Evolutionary conservation across 2,888 invertebrate species (phyloP).

Genomic region (Aphodius granarius): DNA sequence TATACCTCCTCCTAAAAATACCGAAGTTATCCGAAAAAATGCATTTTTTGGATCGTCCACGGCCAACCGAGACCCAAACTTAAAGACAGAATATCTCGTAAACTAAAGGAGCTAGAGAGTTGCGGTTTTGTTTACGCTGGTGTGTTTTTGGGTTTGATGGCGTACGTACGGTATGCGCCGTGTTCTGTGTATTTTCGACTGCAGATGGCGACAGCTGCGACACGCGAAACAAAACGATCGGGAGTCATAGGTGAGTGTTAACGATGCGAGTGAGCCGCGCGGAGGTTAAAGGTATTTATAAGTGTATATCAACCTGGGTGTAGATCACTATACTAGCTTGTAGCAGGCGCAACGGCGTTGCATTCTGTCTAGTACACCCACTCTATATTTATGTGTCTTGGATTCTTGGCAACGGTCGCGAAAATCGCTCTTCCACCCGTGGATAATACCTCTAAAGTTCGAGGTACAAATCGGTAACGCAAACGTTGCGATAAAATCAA

Average conservation of each 20-base stretch:
- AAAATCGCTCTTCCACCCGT: neutral
- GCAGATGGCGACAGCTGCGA: neutral
- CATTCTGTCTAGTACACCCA: conserved; percentile 3
- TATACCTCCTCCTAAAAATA: neutral
- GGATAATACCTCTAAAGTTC: no score
- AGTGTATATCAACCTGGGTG: neutral
- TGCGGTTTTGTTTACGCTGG: neutral
- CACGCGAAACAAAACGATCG: neutral
- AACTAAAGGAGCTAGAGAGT: neutral
- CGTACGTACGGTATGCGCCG: neutral
- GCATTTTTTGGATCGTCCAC: neutral
- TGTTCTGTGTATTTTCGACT: neutral
- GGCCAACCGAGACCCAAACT: neutral
- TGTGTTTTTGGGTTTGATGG: neutral
- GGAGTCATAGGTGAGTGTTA: conserved; percentile 9
- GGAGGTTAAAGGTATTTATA: conserved; percentile 9
- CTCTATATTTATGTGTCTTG: conserved; percentile 6
- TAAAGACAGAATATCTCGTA: neutral
- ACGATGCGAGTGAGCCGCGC: neutral
- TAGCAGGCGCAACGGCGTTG: neutral
- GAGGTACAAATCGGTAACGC: no score
- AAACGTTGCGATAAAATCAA: no score
- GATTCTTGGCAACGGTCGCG: conserved; percentile 6
- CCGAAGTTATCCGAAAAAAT: neutral
- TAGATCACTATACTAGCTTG: neutral